These are phyloP conservation scores for Callopanchax toddi DNA, from an alignment of 2,113 vertebrate genomes.

Conservation along the genomic window DNA sequence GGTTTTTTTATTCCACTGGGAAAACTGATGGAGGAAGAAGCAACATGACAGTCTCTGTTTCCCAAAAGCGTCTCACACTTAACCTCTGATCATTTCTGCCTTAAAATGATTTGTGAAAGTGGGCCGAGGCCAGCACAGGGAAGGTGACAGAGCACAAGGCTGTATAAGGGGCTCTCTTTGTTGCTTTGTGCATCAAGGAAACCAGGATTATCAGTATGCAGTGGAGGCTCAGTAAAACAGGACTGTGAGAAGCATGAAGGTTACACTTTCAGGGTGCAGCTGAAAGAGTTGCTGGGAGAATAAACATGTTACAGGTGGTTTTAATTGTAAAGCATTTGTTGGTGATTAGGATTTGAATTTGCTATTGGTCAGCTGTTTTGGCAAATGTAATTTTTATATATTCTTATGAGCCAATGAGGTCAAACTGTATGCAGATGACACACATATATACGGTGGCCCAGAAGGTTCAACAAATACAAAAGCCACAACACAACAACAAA, in stretches of 20 bases:
- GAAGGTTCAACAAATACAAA: no score
- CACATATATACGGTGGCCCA: no score
- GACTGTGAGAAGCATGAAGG: neutral
- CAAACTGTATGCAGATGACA: no score
- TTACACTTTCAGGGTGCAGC: neutral
- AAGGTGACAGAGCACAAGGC: neutral
- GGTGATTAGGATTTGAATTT: no score
- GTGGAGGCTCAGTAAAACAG: neutral
- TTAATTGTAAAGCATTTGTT: no score
- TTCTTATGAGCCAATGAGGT: no score
- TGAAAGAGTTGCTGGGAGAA: no score
- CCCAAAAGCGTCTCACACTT: conserved; percentile 13
- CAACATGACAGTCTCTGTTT: conserved; percentile 3
- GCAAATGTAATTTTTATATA: no score
- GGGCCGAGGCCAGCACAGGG: neutral
- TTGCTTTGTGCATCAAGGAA: neutral
- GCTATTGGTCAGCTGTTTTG: no score
- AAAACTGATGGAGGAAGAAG: conserved; percentile 14
- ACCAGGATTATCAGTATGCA: neutral
- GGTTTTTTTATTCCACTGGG: conserved; percentile 3
- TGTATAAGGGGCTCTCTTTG: neutral
- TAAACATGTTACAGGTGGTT: no score
- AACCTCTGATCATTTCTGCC: conserved; percentile 1
- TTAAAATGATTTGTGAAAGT: conserved; percentile 1
- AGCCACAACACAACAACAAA: no score